A percentile compares a stretch with the other conserved stretches of the same genome.
phyloP scores from a whole-genome alignment of 35 echinoderm and acorn worm genomes.

The Heliocidaris tuberculata region DNA sequence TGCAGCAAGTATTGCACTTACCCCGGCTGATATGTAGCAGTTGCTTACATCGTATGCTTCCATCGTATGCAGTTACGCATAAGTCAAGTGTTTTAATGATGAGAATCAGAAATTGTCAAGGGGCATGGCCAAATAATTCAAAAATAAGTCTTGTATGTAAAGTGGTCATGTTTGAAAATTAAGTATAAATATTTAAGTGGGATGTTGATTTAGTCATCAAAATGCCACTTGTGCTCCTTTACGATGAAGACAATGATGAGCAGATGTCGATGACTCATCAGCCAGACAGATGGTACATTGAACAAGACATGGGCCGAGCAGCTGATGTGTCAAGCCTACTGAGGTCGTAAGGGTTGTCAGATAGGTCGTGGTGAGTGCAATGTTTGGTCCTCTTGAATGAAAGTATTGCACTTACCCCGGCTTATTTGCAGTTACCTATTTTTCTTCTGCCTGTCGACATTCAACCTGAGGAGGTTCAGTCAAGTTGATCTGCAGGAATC shows the following conservation, averaged over 20 bases:
- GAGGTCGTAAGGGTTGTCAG: background rate
- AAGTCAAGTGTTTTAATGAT: background rate
- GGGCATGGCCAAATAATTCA: background rate
- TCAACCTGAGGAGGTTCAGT: background rate
- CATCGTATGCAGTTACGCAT: background rate
- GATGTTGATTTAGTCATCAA: background rate
- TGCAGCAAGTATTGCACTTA: constrained; percentile 55
- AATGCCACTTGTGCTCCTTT: background rate
- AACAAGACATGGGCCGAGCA: background rate
- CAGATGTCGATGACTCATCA: background rate
- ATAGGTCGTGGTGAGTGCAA: constrained; percentile 46
- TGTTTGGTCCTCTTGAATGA: background rate
- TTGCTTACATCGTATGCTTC: background rate
- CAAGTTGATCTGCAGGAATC: background rate
- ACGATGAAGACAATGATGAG: background rate
- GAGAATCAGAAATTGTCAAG: background rate
- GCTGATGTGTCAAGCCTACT: background rate
- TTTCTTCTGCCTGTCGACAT: background rate
- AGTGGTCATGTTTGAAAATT: too few relatives aligned
- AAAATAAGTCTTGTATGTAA: too few relatives aligned
- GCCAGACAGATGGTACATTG: background rate
- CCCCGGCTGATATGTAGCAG: constrained; percentile 45
- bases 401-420: constrained; percentile 56
- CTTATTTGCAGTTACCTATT: constrained; percentile 22
- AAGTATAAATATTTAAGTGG: background rate